Percentiles rank a stretch among this genome's conserved stretches.
Conservation (phyloP, 2,797 vertebrate species). For the Cirrhinus mrigala region DNA sequence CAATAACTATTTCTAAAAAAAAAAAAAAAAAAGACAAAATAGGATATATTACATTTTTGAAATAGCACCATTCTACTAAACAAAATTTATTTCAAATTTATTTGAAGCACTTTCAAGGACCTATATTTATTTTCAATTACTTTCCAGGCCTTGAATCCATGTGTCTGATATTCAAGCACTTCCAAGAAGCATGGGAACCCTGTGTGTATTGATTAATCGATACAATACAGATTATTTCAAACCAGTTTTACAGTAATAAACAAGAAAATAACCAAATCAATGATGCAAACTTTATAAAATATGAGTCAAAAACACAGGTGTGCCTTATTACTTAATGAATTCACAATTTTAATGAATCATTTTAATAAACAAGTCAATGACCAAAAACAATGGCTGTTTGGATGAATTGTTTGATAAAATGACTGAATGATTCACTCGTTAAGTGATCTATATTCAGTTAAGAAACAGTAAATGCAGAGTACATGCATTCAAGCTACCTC, state of each 20-base stretch:
- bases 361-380: background rate
- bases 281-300: too few species aligned
- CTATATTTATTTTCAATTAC: too few species aligned
- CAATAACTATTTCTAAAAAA: slow-evolving; percentile 1
- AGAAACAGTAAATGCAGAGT: background rate
- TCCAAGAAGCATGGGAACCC: too few species aligned
- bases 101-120: too few species aligned
- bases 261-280: background rate
- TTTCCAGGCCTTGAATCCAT: too few species aligned
- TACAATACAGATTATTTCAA: background rate
- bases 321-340: background rate
- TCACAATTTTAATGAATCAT: background rate
- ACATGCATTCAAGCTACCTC: background rate
- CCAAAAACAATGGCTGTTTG: background rate
- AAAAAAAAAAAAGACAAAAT: too few species aligned
- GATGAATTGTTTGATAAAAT: background rate
- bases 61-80: too few species aligned
- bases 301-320: background rate
- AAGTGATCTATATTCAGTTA: background rate
- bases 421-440: background rate
- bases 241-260: background rate
- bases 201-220: too few species aligned
- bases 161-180: too few species aligned
- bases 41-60: too few species aligned
- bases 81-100: too few species aligned